phyloP scores from a whole-genome alignment of 2,797 vertebrate species.

The Phrynocephalus forsythii region DNA sequence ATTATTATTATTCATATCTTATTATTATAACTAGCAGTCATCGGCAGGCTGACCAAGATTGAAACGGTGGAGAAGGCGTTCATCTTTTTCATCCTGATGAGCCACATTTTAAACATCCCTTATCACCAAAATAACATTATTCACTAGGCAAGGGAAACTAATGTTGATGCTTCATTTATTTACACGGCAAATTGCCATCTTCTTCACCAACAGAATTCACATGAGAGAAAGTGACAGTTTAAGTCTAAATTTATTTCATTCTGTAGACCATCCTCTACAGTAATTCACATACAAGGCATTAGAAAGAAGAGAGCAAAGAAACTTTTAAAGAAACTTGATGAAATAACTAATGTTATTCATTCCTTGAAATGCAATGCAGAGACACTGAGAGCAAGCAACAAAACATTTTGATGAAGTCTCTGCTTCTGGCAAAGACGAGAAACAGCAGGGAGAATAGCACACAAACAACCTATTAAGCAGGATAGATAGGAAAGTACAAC shows the following conservation, averaged over 20 bases:
- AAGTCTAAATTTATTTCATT: neutral
- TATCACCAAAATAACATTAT: neutral
- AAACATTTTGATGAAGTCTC: constrained; percentile 29
- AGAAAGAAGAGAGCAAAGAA: neutral
- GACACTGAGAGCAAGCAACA: neutral
- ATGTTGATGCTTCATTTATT: neutral
- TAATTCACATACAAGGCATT: neutral
- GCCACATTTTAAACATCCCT: neutral
- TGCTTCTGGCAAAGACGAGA: constrained; percentile 29
- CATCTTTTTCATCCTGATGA: neutral
- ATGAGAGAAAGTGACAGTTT: neutral
- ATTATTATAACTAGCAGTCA: neutral
- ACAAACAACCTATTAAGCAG: constrained; percentile 46
- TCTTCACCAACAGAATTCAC: neutral
- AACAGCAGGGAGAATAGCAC: constrained; percentile 14
- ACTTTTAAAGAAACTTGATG: constrained; percentile 35
- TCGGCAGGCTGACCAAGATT: neutral
- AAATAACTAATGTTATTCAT: constrained; percentile 38
- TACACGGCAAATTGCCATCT: neutral
- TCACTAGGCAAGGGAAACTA: neutral
- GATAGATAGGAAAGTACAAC: constrained; percentile 18
- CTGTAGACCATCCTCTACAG: neutral
- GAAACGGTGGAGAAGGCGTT: neutral
- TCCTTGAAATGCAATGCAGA: constrained; percentile 29
- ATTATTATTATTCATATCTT: no score